Evolutionary conservation across 2,888 invertebrate species (phyloP).

Genomic region (Ceriagrion tenellum): DNA sequence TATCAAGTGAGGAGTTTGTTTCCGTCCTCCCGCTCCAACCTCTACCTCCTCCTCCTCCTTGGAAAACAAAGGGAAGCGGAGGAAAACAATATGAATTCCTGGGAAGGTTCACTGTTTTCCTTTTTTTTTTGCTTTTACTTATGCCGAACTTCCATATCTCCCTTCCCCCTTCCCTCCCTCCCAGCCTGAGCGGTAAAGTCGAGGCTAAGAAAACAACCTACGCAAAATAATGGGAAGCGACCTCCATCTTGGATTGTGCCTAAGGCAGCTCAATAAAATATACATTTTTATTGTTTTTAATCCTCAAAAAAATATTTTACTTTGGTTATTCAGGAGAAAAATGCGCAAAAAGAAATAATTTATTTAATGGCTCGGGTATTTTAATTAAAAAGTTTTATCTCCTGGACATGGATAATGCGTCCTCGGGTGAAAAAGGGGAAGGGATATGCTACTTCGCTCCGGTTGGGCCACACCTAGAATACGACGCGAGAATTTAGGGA

Average conservation of each 20-base stretch:
- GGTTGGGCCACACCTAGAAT: too few relatives aligned
- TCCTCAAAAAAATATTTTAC: too few relatives aligned
- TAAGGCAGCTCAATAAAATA: too few relatives aligned
- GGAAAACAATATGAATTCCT: slow-evolving; percentile 25
- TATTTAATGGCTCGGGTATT: too few relatives aligned
- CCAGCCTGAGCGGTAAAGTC: background rate
- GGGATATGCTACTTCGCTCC: too few relatives aligned
- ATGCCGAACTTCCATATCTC: background rate
- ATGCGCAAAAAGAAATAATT: too few relatives aligned
- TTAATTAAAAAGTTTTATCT: too few relatives aligned
- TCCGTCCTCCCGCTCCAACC: background rate
- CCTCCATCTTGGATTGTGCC: background rate
- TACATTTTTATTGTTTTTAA: too few relatives aligned
- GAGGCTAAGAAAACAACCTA: background rate
- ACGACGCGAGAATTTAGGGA: too few relatives aligned
- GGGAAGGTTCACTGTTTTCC: background rate
- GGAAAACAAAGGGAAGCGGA: background rate
- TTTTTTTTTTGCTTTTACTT: background rate
- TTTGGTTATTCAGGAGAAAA: too few relatives aligned
- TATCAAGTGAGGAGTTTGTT: background rate
- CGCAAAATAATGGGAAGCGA: background rate
- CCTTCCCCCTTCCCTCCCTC: background rate
- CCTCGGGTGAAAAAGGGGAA: too few relatives aligned
- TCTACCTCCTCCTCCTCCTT: background rate
- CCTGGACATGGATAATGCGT: too few relatives aligned